phyloP scores from a whole-genome alignment of 2,888 invertebrate genomes.

The Lycaena phlaeas region DNA sequence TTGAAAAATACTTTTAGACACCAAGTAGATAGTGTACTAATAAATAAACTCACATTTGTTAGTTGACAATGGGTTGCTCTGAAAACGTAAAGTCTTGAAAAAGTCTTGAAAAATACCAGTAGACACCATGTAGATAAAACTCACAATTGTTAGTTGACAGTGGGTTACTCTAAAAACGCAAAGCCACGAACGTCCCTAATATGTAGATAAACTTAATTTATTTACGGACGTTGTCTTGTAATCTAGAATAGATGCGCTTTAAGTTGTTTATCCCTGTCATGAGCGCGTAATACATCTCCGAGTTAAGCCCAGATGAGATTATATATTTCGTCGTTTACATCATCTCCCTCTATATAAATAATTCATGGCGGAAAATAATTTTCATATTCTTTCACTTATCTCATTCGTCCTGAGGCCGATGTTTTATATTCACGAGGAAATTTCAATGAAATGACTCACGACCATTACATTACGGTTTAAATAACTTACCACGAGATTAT shows the following conservation, averaged over 20 bases:
- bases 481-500: background rate
- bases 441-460: background rate
- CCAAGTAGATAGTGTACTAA: too few species aligned
- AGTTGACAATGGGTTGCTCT: too few species aligned
- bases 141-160: too few species aligned
- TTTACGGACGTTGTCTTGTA: too few species aligned
- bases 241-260: background rate
- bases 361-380: conserved; percentile 25
- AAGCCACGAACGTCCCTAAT: too few species aligned
- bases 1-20: too few species aligned
- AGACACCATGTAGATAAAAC: too few species aligned
- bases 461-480: background rate
- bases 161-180: too few species aligned
- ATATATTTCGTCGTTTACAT: conserved; percentile 12
- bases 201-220: too few species aligned
- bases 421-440: conserved; percentile 4
- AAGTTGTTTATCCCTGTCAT: conserved; percentile 1
- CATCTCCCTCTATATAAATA: conserved; percentile 21
- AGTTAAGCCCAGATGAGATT: conserved; percentile 12
- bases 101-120: too few species aligned
- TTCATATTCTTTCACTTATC: conserved; percentile 22
- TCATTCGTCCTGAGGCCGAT: conserved; percentile 1
- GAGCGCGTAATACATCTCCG: background rate
- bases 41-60: too few species aligned
- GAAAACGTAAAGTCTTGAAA: too few species aligned